Evolutionary conservation across 1,140 invertebrate genomes (phyloP), one percentile per base, ranked within the genome.

Genomic region (Laupala kohalensis): DNA sequence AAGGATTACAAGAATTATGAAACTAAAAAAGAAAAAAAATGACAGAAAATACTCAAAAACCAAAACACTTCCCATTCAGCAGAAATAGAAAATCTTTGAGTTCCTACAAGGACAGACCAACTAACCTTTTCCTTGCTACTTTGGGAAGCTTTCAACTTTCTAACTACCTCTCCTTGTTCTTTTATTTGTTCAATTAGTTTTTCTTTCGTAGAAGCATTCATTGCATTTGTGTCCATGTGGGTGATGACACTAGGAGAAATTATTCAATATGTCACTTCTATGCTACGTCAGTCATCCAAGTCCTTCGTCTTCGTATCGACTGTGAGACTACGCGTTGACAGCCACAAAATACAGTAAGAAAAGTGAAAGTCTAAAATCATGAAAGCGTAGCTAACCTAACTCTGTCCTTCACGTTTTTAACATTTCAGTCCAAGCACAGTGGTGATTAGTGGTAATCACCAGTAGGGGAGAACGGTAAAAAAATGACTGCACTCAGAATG

Each of bases 71-170:
- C 9, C 9, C 4, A 53, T 53, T 53, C 19, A 19, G 19, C 37
- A 53, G 37, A 53, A 13, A 53, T 13, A n/a, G n/a, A n/a, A n/a
- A n/a, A n/a, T n/a, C n/a, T n/a, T n/a, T n/a, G n/a, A n/a, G n/a
- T n/a, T n/a, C n/a, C n/a, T n/a, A n/a, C n/a, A n/a, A n/a, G n/a
- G n/a, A n/a, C n/a, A n/a, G n/a, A 0, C 19, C 23, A n/a, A 80
- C 77, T 82, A 80, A 91, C 90, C 86, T 87, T 86, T 6, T 71
- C 64, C 79, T 83, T 86, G 30, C 87, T 86, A 78, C 91, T 90
- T 80, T 93, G 93, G 15, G 88, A 85, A 74, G 87, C 82, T 83
- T 95, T 95, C 71, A 94, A 81, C 82, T 90, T 88, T 78, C 92
- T 82, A 12, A 95, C 92, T 74, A 92, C 76, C 80, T 94, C 90